phyloP scores from a whole-genome alignment of 2,113 vertebrate genomes.

The Vicugna pacos region DNA sequence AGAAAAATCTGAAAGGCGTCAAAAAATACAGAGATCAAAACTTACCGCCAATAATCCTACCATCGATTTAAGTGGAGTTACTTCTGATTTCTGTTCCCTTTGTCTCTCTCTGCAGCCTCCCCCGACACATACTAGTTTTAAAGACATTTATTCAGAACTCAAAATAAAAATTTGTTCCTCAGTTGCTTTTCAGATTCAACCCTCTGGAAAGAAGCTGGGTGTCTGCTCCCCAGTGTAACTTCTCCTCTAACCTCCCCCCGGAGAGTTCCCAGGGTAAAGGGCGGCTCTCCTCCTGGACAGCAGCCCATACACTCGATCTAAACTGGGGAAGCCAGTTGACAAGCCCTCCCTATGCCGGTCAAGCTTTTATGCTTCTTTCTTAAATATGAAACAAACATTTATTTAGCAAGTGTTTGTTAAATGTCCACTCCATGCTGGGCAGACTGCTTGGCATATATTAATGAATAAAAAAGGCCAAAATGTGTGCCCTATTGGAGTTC shows the following conservation, averaged over 20 bases:
- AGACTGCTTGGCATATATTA: not conserved
- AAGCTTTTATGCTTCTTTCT: not conserved
- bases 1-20: not conserved
- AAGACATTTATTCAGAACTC: not conserved
- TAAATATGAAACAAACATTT: not conserved
- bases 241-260: not conserved
- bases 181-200: not conserved
- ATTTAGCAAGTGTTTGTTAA: constrained; percentile 12
- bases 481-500: not conserved
- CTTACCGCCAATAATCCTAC: not conserved
- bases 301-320: not conserved
- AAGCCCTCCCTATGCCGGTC: not conserved
- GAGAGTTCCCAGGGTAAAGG: no score
- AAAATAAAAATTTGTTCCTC: not conserved
- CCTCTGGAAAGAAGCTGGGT: not conserved
- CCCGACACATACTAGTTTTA: not conserved
- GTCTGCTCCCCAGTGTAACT: not conserved
- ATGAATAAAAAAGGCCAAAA: not conserved
- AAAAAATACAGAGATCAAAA: constrained; percentile 33
- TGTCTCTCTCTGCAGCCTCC: not conserved
- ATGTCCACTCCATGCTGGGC: not conserved
- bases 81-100: not conserved
- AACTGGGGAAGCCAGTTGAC: not conserved
- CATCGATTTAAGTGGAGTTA: not conserved
- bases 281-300: not conserved